Evolutionary conservation across 2,888 invertebrate species (phyloP).

Genomic region (Steinernema hermaphroditum): DNA sequence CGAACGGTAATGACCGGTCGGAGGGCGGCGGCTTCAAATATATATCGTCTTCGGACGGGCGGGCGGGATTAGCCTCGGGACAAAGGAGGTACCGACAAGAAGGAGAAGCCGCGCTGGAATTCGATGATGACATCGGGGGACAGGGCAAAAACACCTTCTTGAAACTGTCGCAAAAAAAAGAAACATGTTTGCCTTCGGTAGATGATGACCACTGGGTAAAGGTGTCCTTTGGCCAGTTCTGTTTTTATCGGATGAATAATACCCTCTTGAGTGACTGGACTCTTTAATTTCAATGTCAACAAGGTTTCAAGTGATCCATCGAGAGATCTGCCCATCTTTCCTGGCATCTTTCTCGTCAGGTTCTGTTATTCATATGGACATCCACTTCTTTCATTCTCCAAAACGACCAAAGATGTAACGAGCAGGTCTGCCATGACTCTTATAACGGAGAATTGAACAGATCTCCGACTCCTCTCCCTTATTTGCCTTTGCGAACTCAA

Average conservation of each 20-base stretch:
- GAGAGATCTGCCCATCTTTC: no score
- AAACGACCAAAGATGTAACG: no score
- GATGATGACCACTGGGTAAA: neutral
- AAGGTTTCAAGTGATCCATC: no score
- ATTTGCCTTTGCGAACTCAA: no score
- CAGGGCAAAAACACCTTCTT: slow-evolving; percentile 19
- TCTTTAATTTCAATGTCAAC: no score
- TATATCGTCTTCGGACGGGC: neutral
- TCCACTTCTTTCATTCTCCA: no score
- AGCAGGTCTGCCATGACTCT: no score
- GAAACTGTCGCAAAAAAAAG: slow-evolving; percentile 27
- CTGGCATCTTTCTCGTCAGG: no score
- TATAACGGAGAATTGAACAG: no score
- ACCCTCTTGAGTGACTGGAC: no score
- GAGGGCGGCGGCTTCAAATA: slow-evolving; percentile 27
- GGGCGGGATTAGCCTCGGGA: slow-evolving; percentile 31
- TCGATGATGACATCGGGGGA: neutral
- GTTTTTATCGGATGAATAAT: neutral
- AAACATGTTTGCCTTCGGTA: neutral
- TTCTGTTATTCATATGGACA: no score
- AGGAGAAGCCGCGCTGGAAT: slow-evolving; percentile 28
- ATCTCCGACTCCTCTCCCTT: no score
- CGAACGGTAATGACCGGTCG: slow-evolving; percentile 23
- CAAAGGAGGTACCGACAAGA: slow-evolving; percentile 20
- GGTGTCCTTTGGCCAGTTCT: slow-evolving; percentile 22